Base-by-base conservation (phyloP, 1,140 invertebrate genomes). In the Contarinia nasturtii region DNA sequence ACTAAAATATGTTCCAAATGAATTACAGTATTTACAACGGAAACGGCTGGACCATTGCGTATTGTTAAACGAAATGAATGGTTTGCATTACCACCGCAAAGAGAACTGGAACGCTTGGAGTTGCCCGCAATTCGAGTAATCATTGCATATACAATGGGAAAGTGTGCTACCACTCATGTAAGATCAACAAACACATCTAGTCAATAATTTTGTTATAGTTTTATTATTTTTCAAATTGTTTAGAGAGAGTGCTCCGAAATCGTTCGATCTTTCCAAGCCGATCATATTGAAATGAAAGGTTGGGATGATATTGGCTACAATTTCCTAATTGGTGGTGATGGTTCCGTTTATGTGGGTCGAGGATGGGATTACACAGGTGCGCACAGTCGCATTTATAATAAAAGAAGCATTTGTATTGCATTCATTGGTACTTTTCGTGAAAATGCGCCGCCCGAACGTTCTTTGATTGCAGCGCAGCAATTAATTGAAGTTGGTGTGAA, bases 271-370 rank as follows among this genome's bases (percentile, higher is more conserved):
- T 65, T 71, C n/a, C 74, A 77, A 56, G 68, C 66, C 18, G 71
- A 65, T 49, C 74, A 77, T 52, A 75, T 77, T 49, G 67, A 73
- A 34, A 57, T 55, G 2, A 61, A 58, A 20, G 52, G 63, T 0
- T 77, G 69, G 67, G 52, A 55, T 10, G 76, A 78, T 53, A 75
- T 78, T 33, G 72, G 55, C 3, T 73, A 72, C 46, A 77, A 70
- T 53, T 80, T 79, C 52, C 56, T 77, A 7, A 64, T 76, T 34
- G 75, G 72, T 12, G 72, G 69, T 3, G 74, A 77, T 44, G 75
- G 74, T 7, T 53, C 61, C 0, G 66, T 66, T 2, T 76, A 74
- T 48, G 67, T 71, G 48, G 74, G 69, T 0, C 57, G 72, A 17
- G 69, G 67, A 1, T 76, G 75, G 68, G 60, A 67, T 22, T 52